phyloP scores from a whole-genome alignment of 2,113 vertebrate species.

The Bolborhynchus lineola region DNA sequence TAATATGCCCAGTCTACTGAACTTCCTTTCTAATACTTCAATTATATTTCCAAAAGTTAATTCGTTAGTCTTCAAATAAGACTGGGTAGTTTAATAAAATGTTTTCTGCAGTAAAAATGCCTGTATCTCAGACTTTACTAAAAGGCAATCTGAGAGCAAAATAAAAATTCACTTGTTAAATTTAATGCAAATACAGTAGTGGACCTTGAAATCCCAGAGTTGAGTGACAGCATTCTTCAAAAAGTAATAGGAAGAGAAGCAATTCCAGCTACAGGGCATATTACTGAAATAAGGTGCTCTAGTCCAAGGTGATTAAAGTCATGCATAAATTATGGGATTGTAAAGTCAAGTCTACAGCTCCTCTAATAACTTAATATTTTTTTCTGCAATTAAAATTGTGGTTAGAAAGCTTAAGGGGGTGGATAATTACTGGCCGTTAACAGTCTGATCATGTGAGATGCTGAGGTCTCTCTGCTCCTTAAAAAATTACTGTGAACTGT shows the following conservation, averaged over 20 bases:
- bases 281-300: neutral
- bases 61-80: neutral
- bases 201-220: neutral
- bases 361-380: conserved; percentile 19
- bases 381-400: conserved; percentile 34
- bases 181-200: neutral
- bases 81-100: neutral
- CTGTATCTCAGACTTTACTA: neutral
- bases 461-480: neutral
- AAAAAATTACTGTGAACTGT: neutral
- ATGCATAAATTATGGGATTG: neutral
- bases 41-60: neutral
- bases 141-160: neutral
- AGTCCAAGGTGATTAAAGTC: neutral
- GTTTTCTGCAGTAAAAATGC: neutral
- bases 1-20: neutral
- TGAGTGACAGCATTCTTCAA: neutral
- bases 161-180: neutral
- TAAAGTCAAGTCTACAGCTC: neutral
- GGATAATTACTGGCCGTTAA: conserved; percentile 38
- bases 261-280: neutral
- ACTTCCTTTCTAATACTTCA: neutral
- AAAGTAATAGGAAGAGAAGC: neutral
- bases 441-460: neutral
- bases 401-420: conserved; percentile 6